Base-by-base conservation (phyloP, 2,797 vertebrate species). In the Siniperca scherzeri region DNA sequence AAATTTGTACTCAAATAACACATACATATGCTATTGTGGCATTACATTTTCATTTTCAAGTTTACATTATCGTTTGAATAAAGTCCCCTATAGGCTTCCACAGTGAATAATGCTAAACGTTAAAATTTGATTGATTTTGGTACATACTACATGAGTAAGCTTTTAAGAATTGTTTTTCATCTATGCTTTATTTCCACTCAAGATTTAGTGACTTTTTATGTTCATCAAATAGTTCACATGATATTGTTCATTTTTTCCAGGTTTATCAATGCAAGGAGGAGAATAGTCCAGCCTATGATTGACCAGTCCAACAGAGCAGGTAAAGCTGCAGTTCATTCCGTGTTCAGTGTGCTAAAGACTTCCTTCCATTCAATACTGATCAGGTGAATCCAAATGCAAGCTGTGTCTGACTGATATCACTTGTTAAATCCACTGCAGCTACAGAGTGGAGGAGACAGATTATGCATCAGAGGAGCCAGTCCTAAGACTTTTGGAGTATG, bases 231-330 rank as follows among this genome's bases (percentile, higher is more conserved):
- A 12, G 10, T 55, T 74, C 0, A 62, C 2, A 22, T 42, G 5
- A 64, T 46, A 6, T 74, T 73, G 17, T 52, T 67, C 8, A 67
- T 80, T 73, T 60, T 67, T 77, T 95, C 50, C 95, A 99, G 98
- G 98, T 99, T 99, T 91, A 99, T 99, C 93, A 99, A 99, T 84
- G 98, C 98, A 91, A 96, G 98, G 92, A 97, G 98, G 96, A 97
- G 98, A 95, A 99, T 99, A 96, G 98, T 99, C 84, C 98, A 99
- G 92, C 98, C 98, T 78, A 99, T 99, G 98, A 99, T 99, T 83
- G 98, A 99, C 96, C 98, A 99, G 96, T 99, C 98, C 87, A 99
- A 99, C 96, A 97, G 98, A 98, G 96, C 98, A 97, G 98, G 98
- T 97, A 96, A 96, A 93, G 93, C 83, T 81, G 10, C 27, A 8